phyloP scores from a whole-genome alignment of 2,888 invertebrate species.

The Ceratothoa steindachneri region DNA sequence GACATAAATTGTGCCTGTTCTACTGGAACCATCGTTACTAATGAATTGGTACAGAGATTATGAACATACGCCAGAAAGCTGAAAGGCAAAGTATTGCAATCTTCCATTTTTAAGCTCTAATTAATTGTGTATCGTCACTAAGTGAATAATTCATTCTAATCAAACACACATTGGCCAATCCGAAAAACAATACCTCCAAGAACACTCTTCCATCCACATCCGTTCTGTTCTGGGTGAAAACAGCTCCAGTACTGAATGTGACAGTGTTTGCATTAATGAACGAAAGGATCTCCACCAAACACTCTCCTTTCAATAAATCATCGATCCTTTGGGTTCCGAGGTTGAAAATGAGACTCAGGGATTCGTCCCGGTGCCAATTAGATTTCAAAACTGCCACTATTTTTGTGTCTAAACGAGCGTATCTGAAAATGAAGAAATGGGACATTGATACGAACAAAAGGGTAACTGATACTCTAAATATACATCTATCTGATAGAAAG shows the following conservation, averaged over 20 bases:
- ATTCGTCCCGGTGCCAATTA: neutral
- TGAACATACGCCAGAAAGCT: too few relatives aligned
- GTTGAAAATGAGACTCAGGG: neutral
- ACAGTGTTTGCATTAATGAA: neutral
- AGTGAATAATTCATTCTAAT: too few relatives aligned
- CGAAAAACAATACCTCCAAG: neutral
- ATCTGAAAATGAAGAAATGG: neutral
- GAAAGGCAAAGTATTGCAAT: too few relatives aligned
- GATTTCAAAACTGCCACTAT: neutral
- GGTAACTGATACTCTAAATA: too few relatives aligned
- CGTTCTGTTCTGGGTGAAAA: neutral
- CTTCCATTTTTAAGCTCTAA: too few relatives aligned
- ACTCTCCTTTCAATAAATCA: neutral
- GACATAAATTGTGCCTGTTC: too few relatives aligned
- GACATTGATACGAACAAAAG: too few relatives aligned
- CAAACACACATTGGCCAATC: too few relatives aligned
- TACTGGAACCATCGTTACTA: too few relatives aligned
- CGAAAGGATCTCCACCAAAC: neutral
- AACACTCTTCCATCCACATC: neutral
- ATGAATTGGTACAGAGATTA: too few relatives aligned
- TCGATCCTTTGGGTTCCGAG: neutral
- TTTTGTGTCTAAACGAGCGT: neutral
- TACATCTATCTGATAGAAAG: too few relatives aligned
- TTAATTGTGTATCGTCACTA: too few relatives aligned
- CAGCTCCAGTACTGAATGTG: neutral